Evolutionary conservation across 2,113 vertebrate genomes (phyloP), one percentile per base, ranked within the genome.

Genomic region (Oriolus oriolus): DNA sequence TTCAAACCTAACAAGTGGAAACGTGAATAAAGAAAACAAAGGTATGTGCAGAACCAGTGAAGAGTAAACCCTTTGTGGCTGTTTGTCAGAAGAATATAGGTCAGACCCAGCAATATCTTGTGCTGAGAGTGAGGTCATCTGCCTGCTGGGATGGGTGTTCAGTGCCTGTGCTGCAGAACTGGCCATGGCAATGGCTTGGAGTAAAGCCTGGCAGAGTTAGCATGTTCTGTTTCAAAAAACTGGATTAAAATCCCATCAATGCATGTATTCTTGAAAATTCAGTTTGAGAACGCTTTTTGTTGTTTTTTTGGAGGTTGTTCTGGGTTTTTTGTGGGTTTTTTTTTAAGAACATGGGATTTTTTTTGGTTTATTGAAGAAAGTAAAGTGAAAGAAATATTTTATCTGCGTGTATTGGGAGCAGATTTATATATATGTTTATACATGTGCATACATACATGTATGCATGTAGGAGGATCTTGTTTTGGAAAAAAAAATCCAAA

Each of bases 11-110:
- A 97, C 98, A 20, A 96, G 97, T 30, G 97, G 97, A 77, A 98
- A 97, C 0, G 98, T 98, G 89, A 98, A 98, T 87, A 98, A 98
- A 82, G 98, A 98, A 77, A 98, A 98, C 92, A 98, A 98, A 95
- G 98, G 98, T 98, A 94, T 10, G 91, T 88, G 80, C 28, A 74
- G 69, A 95, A 49, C 20, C 31, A 60, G 66, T 28, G 68, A 52
- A 53, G 54, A 39, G 52, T 13, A 26, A 94, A 63, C 30, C 6
- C 28, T 59, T 26, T 44, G 50, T 83, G 75, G 50, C 37, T 80
- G 17, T 56, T 49, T 59, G 17, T 89, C 15, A 70, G 75, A 65
- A 75, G 59, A 83, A 47, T 16, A 11, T 11, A 21, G 63, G 33
- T 60, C 74, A 79, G 45, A 49, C 10, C 28, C 35, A 42, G n/a